Evolutionary conservation across 2,888 invertebrate species (phyloP), one percentile per base, ranked within the genome.

Genomic region (Drosophila merina): DNA sequence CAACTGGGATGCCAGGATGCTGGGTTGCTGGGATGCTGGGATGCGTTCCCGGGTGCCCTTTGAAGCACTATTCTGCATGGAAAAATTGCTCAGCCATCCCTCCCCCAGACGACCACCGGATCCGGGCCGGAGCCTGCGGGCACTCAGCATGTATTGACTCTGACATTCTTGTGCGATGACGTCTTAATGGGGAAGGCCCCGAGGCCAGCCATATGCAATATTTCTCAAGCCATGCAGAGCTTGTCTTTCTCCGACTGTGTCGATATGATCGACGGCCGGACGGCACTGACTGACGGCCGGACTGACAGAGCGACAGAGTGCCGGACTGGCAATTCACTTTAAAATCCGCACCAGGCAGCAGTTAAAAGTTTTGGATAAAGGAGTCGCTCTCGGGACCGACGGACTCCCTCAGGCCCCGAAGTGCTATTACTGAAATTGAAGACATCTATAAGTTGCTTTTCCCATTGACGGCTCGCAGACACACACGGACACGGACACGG

Each of bases 361-460:
- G 77, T 82, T 87, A 76, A 81, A 86, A 82, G 68, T 82, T 82
- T 74, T 49, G 74, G 82, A 75, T 74, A 69, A 75, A 75, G 72
- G 75, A 70, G 69, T 71, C 67, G 70, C 70, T 57, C 58, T 47
- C 54, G 48, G 42, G 36, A 47, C 57, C 31, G 50, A 6, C 54
- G 47, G 42, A 73, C 72, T 85, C 79, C 77, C 87, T 67, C 70
- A 79, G 76, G 86, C 88, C 88, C 84, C 72, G 51, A 86, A 86
- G 84, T 83, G 80, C 83, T 86, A 83, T 84, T 84, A 84, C 84
- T 76, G 74, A 88, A 88, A 84, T 86, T 86, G 84, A 88, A 88
- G 86, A 80, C 84, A 83, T 84, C 86, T 83, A 84, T 86, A 86
- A 86, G 78, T 74, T 83, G 72, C 54, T 60, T 20, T 48, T 48